Evolutionary conservation across 2,797 vertebrate genomes (phyloP), one percentile per base, ranked within the genome.

Genomic region (Lacerta bilineata): DNA sequence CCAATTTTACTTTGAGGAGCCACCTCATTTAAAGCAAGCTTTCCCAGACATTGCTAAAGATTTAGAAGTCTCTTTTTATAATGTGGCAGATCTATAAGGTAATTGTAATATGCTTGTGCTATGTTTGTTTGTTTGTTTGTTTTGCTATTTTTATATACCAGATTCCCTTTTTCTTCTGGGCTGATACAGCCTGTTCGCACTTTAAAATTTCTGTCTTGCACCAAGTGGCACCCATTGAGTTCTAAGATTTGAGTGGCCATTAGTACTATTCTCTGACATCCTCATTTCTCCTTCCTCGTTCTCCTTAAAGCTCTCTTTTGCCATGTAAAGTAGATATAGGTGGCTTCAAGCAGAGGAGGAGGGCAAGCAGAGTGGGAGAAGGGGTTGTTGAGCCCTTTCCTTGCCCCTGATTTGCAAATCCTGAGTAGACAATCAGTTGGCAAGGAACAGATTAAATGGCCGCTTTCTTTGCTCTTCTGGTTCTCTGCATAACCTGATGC

Each of bases 21-120:
- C 25, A 55, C 36, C 18, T 43, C 8, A 43, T 84, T 83, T 41
- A n/a, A 78, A 69, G 13, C 11, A 64, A 83, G 13, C 71, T 71
- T 50, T 41, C 75, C 36, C 59, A 88, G 43, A 79, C 50, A 61
- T 29, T 79, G 36, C 43, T 36, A 55, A 88, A 83, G 81, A 68
- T 83, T 76, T 15, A 17, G 23, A 43, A 8, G 36, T 79, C 10
- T 68, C 18, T 23, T 7, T 18, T 69, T 83, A 17, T 15, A 39
- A 9, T 46, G 41, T 39, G 59, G 10, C 55, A 27, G 83, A 75
- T 61, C 55, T 33, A 25, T 75, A 36, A 74, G n/a, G 20, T 59
- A 82, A 41, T 18, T 20, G 13, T 17, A 27, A 6, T 46, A 17
- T 46, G 13, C 13, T 76, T 20, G 46, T 39, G 39, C 11, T 66